Evolutionary conservation across 2,888 invertebrate species (phyloP).

Genomic region (Listrodromus nycthemerus): DNA sequence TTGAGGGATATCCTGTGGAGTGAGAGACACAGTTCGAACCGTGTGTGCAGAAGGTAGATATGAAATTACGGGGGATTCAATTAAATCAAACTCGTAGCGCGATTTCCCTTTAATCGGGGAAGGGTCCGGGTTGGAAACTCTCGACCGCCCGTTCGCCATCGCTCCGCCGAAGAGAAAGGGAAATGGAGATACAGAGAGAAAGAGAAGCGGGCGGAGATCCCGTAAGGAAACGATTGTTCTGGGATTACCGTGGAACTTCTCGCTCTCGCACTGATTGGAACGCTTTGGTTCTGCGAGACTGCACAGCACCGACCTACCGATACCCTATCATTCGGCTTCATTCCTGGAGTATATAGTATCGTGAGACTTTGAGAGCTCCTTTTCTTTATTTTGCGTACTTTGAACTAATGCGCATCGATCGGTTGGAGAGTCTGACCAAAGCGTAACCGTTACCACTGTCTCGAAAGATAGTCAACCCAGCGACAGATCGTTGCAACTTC

Average conservation of each 20-base stretch:
- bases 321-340: conserved; percentile 5
- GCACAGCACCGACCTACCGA: not conserved
- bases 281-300: conserved; percentile 54
- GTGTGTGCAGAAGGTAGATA: conserved; percentile 83
- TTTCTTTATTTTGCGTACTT: conserved; percentile 1
- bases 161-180: conserved; percentile 3
- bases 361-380: not conserved
- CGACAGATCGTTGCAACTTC: not conserved
- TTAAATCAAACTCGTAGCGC: conserved; percentile 81
- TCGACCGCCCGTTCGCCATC: conserved; percentile 30
- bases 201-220: not conserved
- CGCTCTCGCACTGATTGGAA: conserved; percentile 79
- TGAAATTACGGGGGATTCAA: conserved; percentile 83
- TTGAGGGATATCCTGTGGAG: conserved; percentile 50
- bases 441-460: conserved; percentile 9
- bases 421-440: conserved; percentile 22
- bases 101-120: conserved; percentile 79
- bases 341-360: not conserved
- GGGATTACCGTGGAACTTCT: conserved; percentile 78
- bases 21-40: conserved; percentile 66
- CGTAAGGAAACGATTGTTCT: conserved; percentile 78
- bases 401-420: conserved; percentile 3
- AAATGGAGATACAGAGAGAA: conserved; percentile 1
- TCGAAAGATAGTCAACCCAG: not conserved
- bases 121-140: conserved; percentile 58